These are phyloP conservation scores for Mormoops blainvillei DNA, from an alignment of 2,113 vertebrate species.

Conservation along the genomic window DNA sequence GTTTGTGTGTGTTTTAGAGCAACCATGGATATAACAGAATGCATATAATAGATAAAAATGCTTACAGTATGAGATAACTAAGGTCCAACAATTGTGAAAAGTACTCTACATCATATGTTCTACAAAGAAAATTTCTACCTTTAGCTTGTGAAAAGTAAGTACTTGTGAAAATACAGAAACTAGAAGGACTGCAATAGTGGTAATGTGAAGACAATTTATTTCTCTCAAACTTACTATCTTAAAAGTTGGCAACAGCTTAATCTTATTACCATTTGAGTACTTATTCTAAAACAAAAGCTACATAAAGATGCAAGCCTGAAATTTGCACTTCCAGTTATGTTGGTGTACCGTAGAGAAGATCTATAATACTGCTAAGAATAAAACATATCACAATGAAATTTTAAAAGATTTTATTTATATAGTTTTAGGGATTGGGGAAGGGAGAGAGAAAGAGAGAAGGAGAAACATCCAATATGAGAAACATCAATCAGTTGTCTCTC, in stretches of 20 bases:
- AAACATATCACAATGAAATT: neutral
- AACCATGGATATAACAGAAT: neutral
- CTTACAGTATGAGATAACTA: neutral
- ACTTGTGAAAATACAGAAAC: neutral
- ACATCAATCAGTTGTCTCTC: too few species aligned
- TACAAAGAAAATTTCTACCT: neutral
- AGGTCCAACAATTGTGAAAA: neutral
- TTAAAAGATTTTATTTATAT: neutral
- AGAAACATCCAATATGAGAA: too few species aligned
- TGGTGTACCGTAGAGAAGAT: neutral
- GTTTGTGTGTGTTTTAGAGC: neutral
- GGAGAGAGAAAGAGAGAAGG: too few species aligned
- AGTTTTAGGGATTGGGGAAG: too few species aligned
- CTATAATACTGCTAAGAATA: neutral
- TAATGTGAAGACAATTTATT: neutral
- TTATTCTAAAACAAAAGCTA: neutral
- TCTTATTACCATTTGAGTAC: neutral
- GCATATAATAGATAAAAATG: neutral
- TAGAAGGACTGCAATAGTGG: neutral
- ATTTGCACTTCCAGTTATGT: neutral
- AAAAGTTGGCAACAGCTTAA: neutral
- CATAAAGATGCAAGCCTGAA: neutral
- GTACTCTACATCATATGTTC: neutral
- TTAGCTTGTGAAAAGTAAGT: neutral
- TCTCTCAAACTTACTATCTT: neutral